Evolutionary conservation across 2,888 invertebrate species (phyloP), one percentile per base, ranked within the genome.

Genomic region (Galerucella calmariensis): DNA sequence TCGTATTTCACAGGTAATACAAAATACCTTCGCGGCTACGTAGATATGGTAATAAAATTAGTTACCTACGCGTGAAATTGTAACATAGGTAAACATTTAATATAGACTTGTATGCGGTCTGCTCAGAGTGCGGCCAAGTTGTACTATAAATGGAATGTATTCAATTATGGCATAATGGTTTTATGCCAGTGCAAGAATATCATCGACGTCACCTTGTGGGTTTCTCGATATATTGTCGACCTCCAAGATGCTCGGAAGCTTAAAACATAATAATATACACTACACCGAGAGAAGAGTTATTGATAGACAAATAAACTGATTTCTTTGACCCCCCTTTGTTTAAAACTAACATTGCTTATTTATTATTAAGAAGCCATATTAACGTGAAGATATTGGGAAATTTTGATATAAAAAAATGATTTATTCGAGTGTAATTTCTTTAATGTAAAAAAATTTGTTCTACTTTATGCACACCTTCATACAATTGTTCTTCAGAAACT

Each of bases 131-230:
- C 78, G 72, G 83, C 83, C 81, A 81, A 79, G 82, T 85, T 86
- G 84, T 86, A 87, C 82, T 85, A 84, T 85, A 86, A 85, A 86
- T 86, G 83, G 86, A 86, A 85, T 85, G 86, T 87, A 87, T 87
- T 87, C 87, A 86, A 87, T 87, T 87, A 87, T 86, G 84, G 86
- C 82, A 82, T 85, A 85, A 86, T 85, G 85, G 85, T 85, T 86
- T 87, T 85, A 84, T 84, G 84, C 83, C 81, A 82, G 78, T 81
- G 82, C 78, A 80, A 69, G 70, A 62, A 66, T 69, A 71, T 75
- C 75, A 73, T 75, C 75, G 72, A 76, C 71, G 74, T 69, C 73
- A 59, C 73, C 76, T 76, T 76, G 73, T 58, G 72, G 72, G 68
- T 61, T 53, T 27, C 35, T 69, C 66, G 61, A 72, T 68, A 69